Conservation (phyloP, 2,888 invertebrate genomes). For the Tiliacea citrago region DNA sequence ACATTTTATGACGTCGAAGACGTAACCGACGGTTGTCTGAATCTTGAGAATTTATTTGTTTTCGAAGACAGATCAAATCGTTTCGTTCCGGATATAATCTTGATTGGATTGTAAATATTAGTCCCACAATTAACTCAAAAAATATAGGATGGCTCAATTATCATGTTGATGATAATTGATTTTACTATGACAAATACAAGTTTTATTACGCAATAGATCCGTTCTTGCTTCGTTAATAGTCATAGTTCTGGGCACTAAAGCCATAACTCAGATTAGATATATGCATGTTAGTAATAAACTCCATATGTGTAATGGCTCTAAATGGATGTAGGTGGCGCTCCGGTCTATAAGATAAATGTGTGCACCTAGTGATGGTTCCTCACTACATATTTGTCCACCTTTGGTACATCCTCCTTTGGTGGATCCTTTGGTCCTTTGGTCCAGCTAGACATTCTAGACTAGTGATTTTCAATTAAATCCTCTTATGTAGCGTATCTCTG, state of each 20-base stretch:
- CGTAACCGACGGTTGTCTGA: constrained; percentile 40
- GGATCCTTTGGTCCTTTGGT: too few relatives aligned
- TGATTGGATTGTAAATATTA: constrained; percentile 59
- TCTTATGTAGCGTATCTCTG: not conserved
- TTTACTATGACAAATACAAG: constrained; percentile 48
- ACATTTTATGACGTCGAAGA: constrained; percentile 43
- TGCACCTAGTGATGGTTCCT: constrained; percentile 12
- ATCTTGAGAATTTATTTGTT: constrained; percentile 54
- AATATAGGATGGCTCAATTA: constrained; percentile 51
- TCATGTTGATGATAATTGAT: constrained; percentile 55
- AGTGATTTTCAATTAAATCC: not conserved
- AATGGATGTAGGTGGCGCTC: constrained; percentile 34
- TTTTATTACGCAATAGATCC: constrained; percentile 47
- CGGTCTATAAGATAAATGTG: constrained; percentile 34
- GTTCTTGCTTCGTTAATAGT: constrained; percentile 29
- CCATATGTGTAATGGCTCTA: constrained; percentile 42
- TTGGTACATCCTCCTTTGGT: too few relatives aligned
- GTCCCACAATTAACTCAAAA: constrained; percentile 49
- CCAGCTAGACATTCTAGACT: not conserved
- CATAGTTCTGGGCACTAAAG: constrained; percentile 20
- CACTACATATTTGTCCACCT: constrained; percentile 1
- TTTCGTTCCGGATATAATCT: constrained; percentile 57
- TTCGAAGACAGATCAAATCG: constrained; percentile 48
- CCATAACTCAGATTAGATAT: constrained; percentile 55
- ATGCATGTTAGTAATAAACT: constrained; percentile 47